phyloP scores from a whole-genome alignment of 2,113 vertebrate species.

The Campylomormyrus tamandua region DNA sequence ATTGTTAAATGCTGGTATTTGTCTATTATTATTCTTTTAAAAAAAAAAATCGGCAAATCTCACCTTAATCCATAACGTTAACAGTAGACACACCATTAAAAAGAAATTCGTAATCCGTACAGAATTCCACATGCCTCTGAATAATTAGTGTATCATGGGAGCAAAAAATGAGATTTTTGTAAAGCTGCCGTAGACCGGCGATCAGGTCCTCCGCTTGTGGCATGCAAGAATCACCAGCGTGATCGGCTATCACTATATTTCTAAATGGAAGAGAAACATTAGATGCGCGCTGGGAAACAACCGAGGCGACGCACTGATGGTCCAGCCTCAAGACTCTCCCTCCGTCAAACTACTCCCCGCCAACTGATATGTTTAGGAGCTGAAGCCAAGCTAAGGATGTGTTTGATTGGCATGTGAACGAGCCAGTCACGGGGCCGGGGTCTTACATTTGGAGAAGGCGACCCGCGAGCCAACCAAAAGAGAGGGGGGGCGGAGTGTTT shows the following conservation, averaged over 20 bases:
- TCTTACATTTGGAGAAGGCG: background rate
- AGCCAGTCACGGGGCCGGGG: conserved; percentile 41
- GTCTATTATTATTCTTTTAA: background rate
- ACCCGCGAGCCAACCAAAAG: conserved; percentile 35
- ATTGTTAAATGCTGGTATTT: background rate
- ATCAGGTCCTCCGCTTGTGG: conserved; percentile 35
- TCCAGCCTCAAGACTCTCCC: conserved; percentile 38
- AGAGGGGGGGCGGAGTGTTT: conserved; percentile 19
- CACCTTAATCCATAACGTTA: conserved; percentile 56
- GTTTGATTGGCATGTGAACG: conserved; percentile 34
- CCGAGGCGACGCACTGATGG: conserved; percentile 36
- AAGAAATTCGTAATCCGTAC: conserved; percentile 43
- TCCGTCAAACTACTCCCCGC: conserved; percentile 43
- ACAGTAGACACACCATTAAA: conserved; percentile 45
- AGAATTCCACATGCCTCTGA: conserved; percentile 62
- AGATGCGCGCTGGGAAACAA: conserved; percentile 19
- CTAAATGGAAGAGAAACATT: conserved; percentile 28
- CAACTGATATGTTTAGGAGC: conserved; percentile 35
- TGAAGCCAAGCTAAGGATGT: conserved; percentile 22
- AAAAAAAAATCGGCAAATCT: conserved; percentile 31
- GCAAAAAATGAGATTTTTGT: conserved; percentile 25
- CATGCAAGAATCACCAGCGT: conserved; percentile 28
- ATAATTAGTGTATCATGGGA: conserved; percentile 45
- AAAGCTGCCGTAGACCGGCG: conserved; percentile 23
- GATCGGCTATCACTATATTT: conserved; percentile 25